Percentiles rank a stretch among this genome's conserved stretches.
These are phyloP conservation scores for Himantopus leucocephalus DNA, from an alignment of 2,113 vertebrate species.

Conservation along the genomic window DNA sequence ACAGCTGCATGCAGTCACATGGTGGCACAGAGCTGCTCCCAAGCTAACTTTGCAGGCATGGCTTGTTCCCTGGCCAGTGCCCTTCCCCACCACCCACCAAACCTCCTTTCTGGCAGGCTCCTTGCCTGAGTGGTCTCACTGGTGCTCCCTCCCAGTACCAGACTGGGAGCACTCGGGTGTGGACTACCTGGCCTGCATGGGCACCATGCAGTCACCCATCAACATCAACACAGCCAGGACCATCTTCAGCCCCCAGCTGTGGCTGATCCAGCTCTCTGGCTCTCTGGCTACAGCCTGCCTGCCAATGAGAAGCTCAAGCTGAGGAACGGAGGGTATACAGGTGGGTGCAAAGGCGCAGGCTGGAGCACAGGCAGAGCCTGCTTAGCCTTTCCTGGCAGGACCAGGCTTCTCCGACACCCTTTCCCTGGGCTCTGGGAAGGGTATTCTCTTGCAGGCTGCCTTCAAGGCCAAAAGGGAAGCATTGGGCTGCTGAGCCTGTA, in stretches of 20 bases:
- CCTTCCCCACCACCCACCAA: no score
- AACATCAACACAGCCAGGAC: slow-evolving; percentile 35
- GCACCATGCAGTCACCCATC: slow-evolving; percentile 48
- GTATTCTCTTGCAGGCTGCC: not conserved
- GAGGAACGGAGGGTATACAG: slow-evolving; percentile 71
- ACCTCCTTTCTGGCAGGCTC: not conserved
- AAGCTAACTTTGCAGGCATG: not conserved
- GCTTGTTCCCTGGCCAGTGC: not conserved
- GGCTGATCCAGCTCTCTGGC: slow-evolving; percentile 2
- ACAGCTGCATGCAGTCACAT: not conserved
- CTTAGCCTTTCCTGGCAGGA: not conserved
- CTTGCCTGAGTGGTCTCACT: not conserved
- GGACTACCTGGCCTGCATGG: no score
- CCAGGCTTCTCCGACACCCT: not conserved
- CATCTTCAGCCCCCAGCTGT: slow-evolving; percentile 1
- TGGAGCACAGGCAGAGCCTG: not conserved
- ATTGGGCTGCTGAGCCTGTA: not conserved
- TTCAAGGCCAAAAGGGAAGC: not conserved
- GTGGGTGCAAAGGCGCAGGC: not conserved
- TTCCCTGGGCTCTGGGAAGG: not conserved
- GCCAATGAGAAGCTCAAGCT: slow-evolving; percentile 13
- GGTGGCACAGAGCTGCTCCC: not conserved
- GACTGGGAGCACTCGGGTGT: not conserved
- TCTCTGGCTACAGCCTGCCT: slow-evolving; percentile 57
- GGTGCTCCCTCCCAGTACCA: not conserved